A percentile compares a stretch with the other conserved stretches of the same genome.
Conservation (phyloP, 2,113 vertebrate species). For the Pedetes capensis region DNA sequence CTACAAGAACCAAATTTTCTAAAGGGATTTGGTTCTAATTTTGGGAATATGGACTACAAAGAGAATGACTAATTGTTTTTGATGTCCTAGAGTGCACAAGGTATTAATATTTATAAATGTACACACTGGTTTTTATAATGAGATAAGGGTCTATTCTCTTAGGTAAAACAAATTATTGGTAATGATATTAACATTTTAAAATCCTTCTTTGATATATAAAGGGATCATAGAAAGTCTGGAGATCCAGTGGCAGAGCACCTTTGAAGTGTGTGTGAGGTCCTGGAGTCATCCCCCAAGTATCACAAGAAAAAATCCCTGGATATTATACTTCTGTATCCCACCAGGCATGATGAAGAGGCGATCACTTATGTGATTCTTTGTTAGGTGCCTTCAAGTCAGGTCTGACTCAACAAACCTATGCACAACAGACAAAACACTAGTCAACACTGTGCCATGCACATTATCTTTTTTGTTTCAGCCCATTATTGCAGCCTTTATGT, state of each 20-base stretch:
- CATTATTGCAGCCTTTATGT: too few species aligned
- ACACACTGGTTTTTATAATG: background rate
- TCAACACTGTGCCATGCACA: too few species aligned
- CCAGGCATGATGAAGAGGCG: conserved; percentile 67
- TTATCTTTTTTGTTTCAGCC: too few species aligned
- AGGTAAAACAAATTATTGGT: conserved; percentile 57
- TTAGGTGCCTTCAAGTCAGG: too few species aligned
- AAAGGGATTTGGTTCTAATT: background rate
- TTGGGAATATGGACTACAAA: conserved; percentile 42
- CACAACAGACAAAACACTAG: too few species aligned
- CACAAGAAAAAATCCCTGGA: too few species aligned
- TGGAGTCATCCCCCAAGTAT: too few species aligned
- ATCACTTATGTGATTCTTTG: too few species aligned
- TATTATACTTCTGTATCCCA: conserved; percentile 23
- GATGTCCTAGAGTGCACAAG: conserved; percentile 39
- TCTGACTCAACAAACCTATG: too few species aligned
- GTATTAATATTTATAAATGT: conserved; percentile 54
- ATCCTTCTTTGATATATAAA: conserved; percentile 49
- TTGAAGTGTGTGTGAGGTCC: too few species aligned
- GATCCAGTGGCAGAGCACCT: too few species aligned
- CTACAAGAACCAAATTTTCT: conserved; percentile 25
- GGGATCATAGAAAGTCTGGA: conserved; percentile 60
- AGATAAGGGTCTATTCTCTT: conserved; percentile 33
- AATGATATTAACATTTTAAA: conserved; percentile 62
- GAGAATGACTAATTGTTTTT: conserved; percentile 38